Evolutionary conservation across 2,888 invertebrate genomes (phyloP).

Genomic region (Zygaena filipendulae): DNA sequence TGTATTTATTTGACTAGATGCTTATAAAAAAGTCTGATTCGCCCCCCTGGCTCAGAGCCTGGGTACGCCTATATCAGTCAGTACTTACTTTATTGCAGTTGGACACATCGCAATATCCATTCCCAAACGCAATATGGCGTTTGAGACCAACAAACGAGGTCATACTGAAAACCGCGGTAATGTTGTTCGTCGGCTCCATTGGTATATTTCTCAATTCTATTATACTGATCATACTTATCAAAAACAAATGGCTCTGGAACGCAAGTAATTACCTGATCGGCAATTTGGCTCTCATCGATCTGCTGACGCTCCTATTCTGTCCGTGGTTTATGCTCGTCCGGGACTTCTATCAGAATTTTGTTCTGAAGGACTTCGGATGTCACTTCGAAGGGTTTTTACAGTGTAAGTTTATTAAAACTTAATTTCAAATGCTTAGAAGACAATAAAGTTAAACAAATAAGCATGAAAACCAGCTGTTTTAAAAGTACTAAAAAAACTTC

Average conservation of each 20-base stretch:
- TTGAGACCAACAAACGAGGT: slow-evolving; percentile 70
- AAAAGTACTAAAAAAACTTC: too few species aligned
- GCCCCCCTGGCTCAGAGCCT: too few species aligned
- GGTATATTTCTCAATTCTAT: slow-evolving; percentile 76
- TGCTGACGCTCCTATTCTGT: slow-evolving; percentile 73
- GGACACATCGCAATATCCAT: slow-evolving; percentile 48
- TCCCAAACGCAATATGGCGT: slow-evolving; percentile 76
- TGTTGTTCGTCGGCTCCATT: slow-evolving; percentile 70
- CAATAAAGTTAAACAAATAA: too few species aligned
- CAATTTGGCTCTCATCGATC: slow-evolving; percentile 79
- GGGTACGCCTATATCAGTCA: too few species aligned
- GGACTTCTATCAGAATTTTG: slow-evolving; percentile 83
- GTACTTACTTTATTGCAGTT: too few species aligned
- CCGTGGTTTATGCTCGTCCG: slow-evolving; percentile 81
- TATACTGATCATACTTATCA: slow-evolving; percentile 71
- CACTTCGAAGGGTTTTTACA: slow-evolving; percentile 81
- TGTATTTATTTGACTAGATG: too few species aligned
- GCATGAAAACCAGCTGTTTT: too few species aligned
- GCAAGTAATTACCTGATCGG: slow-evolving; percentile 79
- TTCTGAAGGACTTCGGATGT: slow-evolving; percentile 79
- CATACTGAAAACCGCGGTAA: slow-evolving; percentile 66
- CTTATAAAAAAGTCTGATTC: too few species aligned
- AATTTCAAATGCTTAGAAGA: too few species aligned
- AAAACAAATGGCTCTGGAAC: slow-evolving; percentile 72
- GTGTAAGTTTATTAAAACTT: slow-evolving; percentile 63